phyloP scores from a whole-genome alignment of 1,140 invertebrate species.

The Eciton burchellii region DNA sequence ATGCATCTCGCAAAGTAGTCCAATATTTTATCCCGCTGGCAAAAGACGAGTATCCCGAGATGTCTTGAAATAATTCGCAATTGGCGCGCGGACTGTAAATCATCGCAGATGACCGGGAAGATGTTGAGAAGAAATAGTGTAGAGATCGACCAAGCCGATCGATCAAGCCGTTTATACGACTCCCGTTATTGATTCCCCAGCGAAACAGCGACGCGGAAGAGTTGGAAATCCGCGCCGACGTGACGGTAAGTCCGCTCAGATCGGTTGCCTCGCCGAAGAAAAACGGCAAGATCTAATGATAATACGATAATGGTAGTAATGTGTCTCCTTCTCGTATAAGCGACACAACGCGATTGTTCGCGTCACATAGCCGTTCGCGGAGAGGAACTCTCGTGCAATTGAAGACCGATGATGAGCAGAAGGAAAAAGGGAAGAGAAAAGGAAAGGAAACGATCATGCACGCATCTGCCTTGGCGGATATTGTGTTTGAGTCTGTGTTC shows the following conservation, averaged over 20 bases:
- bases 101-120: not conserved
- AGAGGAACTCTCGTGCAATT: conserved; percentile 30
- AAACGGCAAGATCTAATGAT: not conserved
- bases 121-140: conserved; percentile 32
- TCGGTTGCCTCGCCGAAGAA: conserved; percentile 37
- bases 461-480: not conserved
- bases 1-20: conserved; percentile 23
- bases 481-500: not conserved
- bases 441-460: not conserved
- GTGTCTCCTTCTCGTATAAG: conserved; percentile 1
- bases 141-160: conserved; percentile 62
- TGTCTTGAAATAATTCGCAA: conserved; percentile 42
- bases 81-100: not conserved
- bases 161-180: conserved; percentile 73
- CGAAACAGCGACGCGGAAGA: conserved; percentile 69
- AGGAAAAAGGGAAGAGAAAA: no score
- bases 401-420: not conserved
- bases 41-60: conserved; percentile 6
- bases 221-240: conserved; percentile 71
- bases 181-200: conserved; percentile 67
- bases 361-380: not conserved
- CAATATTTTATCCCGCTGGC: not conserved
- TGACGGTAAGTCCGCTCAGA: conserved; percentile 53
- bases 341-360: not conserved
- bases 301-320: conserved; percentile 29